Base-by-base conservation (phyloP, 2,888 invertebrate species). In the Polyommatus icarus region DNA sequence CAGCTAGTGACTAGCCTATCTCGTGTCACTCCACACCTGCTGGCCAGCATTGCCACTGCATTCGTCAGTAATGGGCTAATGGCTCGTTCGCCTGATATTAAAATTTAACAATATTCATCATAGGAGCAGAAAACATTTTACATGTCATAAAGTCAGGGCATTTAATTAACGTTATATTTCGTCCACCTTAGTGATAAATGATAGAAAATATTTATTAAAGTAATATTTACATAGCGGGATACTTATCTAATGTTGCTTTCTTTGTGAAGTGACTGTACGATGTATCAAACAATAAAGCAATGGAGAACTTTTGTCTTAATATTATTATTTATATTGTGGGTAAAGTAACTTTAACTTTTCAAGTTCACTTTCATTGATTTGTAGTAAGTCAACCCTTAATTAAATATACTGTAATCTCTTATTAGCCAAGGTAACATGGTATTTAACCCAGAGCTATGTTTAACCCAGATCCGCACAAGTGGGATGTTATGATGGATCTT, bases 21-120 rank as follows among this genome's bases (percentile, higher is more conserved):
- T 75, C 29, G 54, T 75, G 75, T 54, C 75, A 75, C 75, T 50
- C 54, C 29, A 54, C 75, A 75, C 75, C 75, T 75, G 75, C 75
- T 50, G 12, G 18, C 73, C 50, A 29, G 15, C 75, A 75, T 54
- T 29, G 46, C 75, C 75, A 54, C 18, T 75, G 75, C 75, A 75
- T 75, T 75, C 54, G 29, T 75, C 75, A 50, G 50, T 75, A 75
- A 75, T 54, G 12, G 50, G 24, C 29, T 75, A 75, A 75, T 54
- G 12, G 50, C 54, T 29, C 15, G 75, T 75, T 75, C 54, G 29
- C 75, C 29, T 75, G 75, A 75, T 75, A 75, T 75, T 75, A 50
- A 75, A 50, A 29, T 50, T 75, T 73, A 29, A 50, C 75, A 20
- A 75, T 29, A 50, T 75, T 75, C 46, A 50, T 75, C 75, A 54